Percentiles rank a stretch among this genome's conserved stretches.
These are phyloP conservation scores for Melinopterus prodromus DNA, from an alignment of 2,888 invertebrate genomes.

Conservation along the genomic window DNA sequence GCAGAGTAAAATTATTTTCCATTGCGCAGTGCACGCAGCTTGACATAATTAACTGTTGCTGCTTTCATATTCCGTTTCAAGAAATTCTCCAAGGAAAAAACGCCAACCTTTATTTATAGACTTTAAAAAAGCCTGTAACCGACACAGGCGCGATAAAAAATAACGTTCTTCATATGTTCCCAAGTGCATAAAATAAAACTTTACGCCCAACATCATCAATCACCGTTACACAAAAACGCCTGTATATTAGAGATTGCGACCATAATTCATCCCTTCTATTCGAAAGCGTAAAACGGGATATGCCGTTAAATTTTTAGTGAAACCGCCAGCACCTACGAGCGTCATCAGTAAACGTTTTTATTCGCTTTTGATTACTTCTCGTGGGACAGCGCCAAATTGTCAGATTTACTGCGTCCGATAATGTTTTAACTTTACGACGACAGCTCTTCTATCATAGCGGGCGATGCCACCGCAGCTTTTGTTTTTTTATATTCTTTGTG, in stretches of 20 bases:
- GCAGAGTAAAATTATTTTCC: too few species aligned
- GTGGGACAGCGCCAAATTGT: neutral
- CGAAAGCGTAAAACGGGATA: neutral
- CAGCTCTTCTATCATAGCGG: neutral
- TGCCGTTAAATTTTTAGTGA: neutral
- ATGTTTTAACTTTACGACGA: conserved; percentile 5
- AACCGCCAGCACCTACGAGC: neutral
- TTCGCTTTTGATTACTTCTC: neutral
- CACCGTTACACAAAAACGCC: neutral
- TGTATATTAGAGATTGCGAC: conserved; percentile 4
- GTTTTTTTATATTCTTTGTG: conserved; percentile 7
- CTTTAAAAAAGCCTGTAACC: neutral
- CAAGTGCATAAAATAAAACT: neutral
- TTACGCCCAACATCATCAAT: conserved; percentile 4
- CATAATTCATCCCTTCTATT: neutral
- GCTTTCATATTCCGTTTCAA: too few species aligned
- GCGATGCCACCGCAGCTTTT: neutral
- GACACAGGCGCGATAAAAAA: neutral
- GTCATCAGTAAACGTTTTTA: conserved; percentile 10
- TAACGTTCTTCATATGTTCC: neutral
- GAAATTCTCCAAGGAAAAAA: too few species aligned
- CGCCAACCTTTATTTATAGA: neutral
- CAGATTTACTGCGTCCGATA: neutral
- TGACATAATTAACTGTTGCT: too few species aligned
- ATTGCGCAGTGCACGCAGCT: too few species aligned